A percentile compares a stretch with the other conserved stretches of the same genome.
Conservation (phyloP, 2,797 vertebrate species). For the Melanogrammus aeglefinus region DNA sequence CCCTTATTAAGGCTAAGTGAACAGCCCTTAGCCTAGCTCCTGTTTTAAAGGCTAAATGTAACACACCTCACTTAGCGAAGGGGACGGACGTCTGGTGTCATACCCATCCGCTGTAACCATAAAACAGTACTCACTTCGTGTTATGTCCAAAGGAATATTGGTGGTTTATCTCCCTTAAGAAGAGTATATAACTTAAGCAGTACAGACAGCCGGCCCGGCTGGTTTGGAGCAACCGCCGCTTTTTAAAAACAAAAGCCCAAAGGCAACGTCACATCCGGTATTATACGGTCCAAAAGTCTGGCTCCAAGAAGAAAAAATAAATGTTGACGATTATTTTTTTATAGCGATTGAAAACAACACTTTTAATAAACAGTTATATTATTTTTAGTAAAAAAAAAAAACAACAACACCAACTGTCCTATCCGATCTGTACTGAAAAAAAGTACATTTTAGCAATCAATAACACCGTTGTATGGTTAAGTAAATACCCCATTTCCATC, state of each 20-base stretch:
- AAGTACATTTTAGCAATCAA: too few species aligned
- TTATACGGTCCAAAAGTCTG: background rate
- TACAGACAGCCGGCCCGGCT: background rate
- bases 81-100: background rate
- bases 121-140: background rate
- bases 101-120: background rate
- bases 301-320: background rate
- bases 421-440: too few species aligned
- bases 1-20: too few species aligned
- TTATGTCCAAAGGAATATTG: background rate
- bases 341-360: background rate
- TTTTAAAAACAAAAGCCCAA: background rate
- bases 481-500: background rate
- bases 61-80: background rate
- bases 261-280: too few species aligned
- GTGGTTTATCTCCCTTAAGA: background rate
- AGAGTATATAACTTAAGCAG: background rate
- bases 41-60: background rate
- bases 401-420: too few species aligned
- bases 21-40: background rate
- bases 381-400: too few species aligned
- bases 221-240: constrained; percentile 1
- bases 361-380: too few species aligned
- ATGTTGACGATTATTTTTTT: background rate
- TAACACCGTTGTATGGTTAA: background rate